Evolutionary conservation across 2,113 vertebrate species (phyloP).

Genomic region (Todiramphus chloris): DNA sequence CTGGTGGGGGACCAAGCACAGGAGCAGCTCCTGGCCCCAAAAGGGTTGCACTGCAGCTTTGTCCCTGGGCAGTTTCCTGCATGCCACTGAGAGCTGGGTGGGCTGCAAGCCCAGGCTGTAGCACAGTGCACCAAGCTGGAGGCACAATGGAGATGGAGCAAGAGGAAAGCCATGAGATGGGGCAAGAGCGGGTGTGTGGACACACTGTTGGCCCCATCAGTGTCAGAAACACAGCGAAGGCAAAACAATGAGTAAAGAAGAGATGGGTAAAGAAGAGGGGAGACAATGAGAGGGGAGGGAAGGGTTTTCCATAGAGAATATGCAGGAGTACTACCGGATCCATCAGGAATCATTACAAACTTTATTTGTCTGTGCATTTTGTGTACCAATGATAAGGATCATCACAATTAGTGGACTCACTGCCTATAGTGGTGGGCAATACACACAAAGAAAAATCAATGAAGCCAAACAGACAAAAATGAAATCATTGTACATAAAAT

Average conservation of each 20-base stretch:
- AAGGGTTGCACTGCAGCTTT: not conserved
- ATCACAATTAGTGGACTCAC: constrained; percentile 74
- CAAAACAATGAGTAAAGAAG: not conserved
- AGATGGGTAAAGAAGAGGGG: not conserved
- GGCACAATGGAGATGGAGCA: constrained; percentile 1
- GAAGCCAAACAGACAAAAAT: constrained; percentile 72
- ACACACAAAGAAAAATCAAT: constrained; percentile 76
- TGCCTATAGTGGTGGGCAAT: constrained; percentile 77
- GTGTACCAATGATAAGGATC: constrained; percentile 77
- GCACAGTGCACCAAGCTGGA: not conserved
- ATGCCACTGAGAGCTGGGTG: not conserved
- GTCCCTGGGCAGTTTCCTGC: not conserved
- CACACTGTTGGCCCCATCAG: not conserved
- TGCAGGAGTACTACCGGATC: constrained; percentile 66
- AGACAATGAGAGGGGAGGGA: not conserved
- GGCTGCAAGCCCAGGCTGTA: not conserved
- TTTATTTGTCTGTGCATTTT: constrained; percentile 80
- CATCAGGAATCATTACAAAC: constrained; percentile 77
- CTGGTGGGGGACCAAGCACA: not conserved
- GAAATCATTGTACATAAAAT: constrained; percentile 72
- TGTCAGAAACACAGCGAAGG: not conserved
- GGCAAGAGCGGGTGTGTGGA: fast-evolving
- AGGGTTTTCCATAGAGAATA: constrained; percentile 60
- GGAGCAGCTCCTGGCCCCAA: not conserved
- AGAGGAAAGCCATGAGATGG: not conserved